Evolutionary conservation across 2,888 invertebrate species (phyloP).

Genomic region (Allygus modestus): DNA sequence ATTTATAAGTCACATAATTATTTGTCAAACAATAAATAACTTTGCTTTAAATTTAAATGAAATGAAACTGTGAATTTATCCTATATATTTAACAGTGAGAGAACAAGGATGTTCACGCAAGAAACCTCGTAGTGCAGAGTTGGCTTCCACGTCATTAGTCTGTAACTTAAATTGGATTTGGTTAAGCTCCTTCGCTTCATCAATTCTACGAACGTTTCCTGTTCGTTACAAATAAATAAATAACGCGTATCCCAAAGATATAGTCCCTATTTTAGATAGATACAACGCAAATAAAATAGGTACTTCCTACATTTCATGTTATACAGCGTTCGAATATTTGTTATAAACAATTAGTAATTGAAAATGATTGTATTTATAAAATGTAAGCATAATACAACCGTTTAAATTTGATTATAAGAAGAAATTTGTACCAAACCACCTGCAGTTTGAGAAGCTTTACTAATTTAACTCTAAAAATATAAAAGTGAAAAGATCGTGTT

Average conservation of each 20-base stretch:
- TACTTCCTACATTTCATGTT: neutral
- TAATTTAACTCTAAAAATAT: too few species aligned
- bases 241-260: neutral
- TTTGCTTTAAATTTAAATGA: too few species aligned
- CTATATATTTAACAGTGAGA: neutral
- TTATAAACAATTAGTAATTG: neutral
- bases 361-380: neutral
- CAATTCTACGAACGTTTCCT: neutral
- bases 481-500: too few species aligned
- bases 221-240: neutral
- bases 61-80: too few species aligned
- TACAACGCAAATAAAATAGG: too few species aligned
- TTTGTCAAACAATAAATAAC: too few species aligned
- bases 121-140: constrained; percentile 4
- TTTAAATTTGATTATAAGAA: too few species aligned
- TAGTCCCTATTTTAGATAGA: too few species aligned
- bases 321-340: neutral
- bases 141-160: constrained; percentile 27
- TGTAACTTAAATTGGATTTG: constrained; percentile 38
- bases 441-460: too few species aligned
- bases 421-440: too few species aligned
- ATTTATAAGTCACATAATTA: too few species aligned
- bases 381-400: too few species aligned
- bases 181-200: constrained; percentile 39
- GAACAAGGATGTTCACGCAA: neutral